A percentile compares a stretch with the other conserved stretches of the same genome.
Evolutionary conservation across 2,888 invertebrate genomes (phyloP).

Genomic region (Isoperla grammatica): DNA sequence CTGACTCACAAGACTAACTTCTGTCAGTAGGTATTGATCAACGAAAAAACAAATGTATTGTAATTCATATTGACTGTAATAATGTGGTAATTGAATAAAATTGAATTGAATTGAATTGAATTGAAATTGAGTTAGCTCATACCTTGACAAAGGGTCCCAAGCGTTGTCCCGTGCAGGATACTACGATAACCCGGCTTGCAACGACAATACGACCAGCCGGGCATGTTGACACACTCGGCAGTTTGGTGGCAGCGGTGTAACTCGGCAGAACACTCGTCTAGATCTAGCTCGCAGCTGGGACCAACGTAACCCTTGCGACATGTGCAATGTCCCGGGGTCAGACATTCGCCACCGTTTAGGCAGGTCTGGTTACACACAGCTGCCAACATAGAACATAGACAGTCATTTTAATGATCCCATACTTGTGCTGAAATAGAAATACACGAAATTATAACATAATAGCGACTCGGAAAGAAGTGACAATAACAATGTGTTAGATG

Average conservation of each 20-base stretch:
- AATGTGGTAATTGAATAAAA: no score
- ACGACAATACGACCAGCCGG: slow-evolving; percentile 85
- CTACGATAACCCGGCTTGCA: slow-evolving; percentile 73
- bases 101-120: no score
- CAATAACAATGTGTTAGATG: neutral
- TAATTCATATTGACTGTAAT: no score
- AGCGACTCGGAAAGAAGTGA: neutral
- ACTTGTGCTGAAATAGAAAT: neutral
- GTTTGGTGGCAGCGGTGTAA: slow-evolving; percentile 67
- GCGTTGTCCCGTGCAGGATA: slow-evolving; percentile 48
- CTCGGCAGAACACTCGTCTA: slow-evolving; percentile 74
- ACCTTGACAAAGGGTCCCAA: slow-evolving; percentile 61
- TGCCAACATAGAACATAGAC: slow-evolving; percentile 43
- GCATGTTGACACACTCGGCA: slow-evolving; percentile 79
- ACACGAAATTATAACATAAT: no score
- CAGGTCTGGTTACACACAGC: slow-evolving; percentile 76
- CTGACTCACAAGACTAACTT: no score
- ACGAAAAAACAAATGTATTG: no score
- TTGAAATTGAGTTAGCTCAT: slow-evolving; percentile 28
- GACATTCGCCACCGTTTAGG: slow-evolving; percentile 77
- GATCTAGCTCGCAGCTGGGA: slow-evolving; percentile 75
- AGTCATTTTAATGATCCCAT: no score
- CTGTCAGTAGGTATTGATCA: no score
- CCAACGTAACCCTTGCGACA: slow-evolving; percentile 80
- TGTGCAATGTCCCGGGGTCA: slow-evolving; percentile 67